Evolutionary conservation across 2,888 invertebrate species (phyloP).

Genomic region (Cephus runcator): DNA sequence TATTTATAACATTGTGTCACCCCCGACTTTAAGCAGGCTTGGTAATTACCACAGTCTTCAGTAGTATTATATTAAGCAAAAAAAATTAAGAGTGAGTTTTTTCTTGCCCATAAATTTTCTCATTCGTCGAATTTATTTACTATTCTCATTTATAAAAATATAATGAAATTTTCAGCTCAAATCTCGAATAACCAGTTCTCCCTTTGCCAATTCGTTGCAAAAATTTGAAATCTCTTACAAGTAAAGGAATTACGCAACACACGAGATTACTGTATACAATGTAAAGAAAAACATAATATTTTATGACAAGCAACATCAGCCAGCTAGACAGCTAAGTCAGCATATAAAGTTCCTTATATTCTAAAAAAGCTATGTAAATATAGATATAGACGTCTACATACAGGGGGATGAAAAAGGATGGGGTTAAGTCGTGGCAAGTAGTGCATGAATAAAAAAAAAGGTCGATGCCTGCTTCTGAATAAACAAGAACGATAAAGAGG

Average conservation of each 20-base stretch:
- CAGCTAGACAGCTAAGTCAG: neutral
- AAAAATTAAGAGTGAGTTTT: too few species aligned
- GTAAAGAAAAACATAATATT: neutral
- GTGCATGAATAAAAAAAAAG: constrained; percentile 13
- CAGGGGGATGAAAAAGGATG: constrained; percentile 16
- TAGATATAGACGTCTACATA: neutral
- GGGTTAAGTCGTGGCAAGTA: constrained; percentile 22
- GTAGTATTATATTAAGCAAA: too few species aligned
- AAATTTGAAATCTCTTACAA: neutral
- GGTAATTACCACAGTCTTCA: neutral
- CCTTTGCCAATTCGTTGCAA: neutral
- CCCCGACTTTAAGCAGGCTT: neutral
- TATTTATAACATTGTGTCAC: neutral
- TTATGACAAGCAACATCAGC: neutral
- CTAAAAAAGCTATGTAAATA: constrained; percentile 32
- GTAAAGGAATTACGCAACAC: neutral
- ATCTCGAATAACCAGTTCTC: neutral
- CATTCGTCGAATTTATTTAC: neutral
- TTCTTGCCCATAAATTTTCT: neutral
- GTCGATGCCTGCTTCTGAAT: constrained; percentile 39
- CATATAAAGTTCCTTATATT: constrained; percentile 49
- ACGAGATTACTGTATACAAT: neutral
- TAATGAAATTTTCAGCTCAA: neutral
- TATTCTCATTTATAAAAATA: neutral
- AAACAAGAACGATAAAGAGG: constrained; percentile 35